A percentile compares a stretch with the other conserved stretches of the same genome.
These are phyloP conservation scores for Hirudinaria manillensis DNA, from an alignment of 2,888 invertebrate genomes.

Conservation along the genomic window DNA sequence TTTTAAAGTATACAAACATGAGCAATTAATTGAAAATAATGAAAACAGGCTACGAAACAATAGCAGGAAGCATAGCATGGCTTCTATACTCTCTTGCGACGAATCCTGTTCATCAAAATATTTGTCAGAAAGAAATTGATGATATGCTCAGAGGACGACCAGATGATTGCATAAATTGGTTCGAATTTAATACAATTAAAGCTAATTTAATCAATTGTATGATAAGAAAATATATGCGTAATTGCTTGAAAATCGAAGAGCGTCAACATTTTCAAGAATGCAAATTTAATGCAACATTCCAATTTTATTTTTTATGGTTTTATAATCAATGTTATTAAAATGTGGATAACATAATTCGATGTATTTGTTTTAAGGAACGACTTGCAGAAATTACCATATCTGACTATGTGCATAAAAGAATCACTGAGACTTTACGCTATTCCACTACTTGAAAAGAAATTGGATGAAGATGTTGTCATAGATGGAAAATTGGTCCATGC, in stretches of 20 bases:
- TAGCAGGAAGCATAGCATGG: slow-evolving; percentile 42
- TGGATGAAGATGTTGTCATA: slow-evolving; percentile 41
- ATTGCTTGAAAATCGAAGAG: neutral
- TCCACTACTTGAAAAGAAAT: slow-evolving; percentile 43
- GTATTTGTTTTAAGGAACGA: slow-evolving; percentile 43
- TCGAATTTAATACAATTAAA: neutral
- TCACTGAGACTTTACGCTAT: slow-evolving; percentile 44
- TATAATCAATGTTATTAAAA: too few species aligned
- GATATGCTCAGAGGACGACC: slow-evolving; percentile 34
- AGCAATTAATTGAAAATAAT: too few species aligned
- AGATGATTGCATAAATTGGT: slow-evolving; percentile 36
- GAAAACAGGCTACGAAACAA: slow-evolving; percentile 44
- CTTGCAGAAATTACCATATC: slow-evolving; percentile 42
- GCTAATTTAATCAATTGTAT: neutral
- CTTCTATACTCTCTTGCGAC: slow-evolving; percentile 40
- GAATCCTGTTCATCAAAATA: slow-evolving; percentile 40
- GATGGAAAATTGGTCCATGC: slow-evolving; percentile 42
- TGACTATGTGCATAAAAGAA: slow-evolving; percentile 48
- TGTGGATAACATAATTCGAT: too few species aligned
- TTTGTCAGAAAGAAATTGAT: slow-evolving; percentile 38
- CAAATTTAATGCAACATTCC: neutral
- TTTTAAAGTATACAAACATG: too few species aligned
- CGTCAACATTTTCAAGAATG: neutral
- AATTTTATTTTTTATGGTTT: neutral
- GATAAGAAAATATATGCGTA: neutral